Percentiles rank a stretch among this genome's conserved stretches.
These are phyloP conservation scores for Cephalophus harveyi DNA, from an alignment of 2,113 vertebrate species.

Conservation along the genomic window DNA sequence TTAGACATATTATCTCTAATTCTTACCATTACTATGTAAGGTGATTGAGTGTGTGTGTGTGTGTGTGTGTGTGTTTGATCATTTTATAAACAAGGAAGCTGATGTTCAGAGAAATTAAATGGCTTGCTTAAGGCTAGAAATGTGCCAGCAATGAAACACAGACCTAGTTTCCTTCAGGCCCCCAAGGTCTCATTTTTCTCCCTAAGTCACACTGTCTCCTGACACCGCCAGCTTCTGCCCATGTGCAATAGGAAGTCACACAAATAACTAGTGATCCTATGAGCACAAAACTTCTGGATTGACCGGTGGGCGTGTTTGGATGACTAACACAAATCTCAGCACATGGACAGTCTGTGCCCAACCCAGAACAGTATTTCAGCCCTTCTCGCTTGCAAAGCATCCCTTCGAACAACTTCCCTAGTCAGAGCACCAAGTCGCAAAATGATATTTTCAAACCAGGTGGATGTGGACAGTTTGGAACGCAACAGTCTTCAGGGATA, in stretches of 20 bases:
- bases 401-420: background rate
- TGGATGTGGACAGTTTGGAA: background rate
- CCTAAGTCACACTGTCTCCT: background rate
- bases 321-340: background rate
- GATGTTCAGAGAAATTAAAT: background rate
- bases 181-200: background rate
- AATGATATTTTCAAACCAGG: background rate
- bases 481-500: background rate
- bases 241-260: background rate
- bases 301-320: background rate
- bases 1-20: background rate
- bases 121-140: background rate
- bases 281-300: background rate
- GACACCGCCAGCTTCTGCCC: background rate
- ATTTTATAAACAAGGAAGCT: background rate
- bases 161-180: background rate
- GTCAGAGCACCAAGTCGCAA: background rate
- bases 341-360: rapidly evolving
- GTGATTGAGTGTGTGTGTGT: background rate
- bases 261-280: background rate
- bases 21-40: background rate
- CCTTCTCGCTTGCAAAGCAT: background rate
- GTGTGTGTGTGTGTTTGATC: background rate
- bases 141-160: background rate
- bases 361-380: background rate